Evolutionary conservation across 2,888 invertebrate species (phyloP).

Genomic region (Invenusta paracnida): DNA sequence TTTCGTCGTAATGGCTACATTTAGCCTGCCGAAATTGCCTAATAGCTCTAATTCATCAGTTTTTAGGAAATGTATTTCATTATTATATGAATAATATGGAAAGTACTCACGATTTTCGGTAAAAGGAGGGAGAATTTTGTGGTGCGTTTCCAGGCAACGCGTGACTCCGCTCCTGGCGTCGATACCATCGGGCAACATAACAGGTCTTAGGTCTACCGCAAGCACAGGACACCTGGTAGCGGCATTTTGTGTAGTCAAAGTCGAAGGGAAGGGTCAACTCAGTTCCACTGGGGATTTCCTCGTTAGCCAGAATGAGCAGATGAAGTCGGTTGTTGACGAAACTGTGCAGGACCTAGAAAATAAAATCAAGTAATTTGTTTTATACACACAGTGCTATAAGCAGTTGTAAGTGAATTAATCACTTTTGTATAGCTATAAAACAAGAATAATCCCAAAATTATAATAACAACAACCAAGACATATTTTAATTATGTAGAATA

Average conservation of each 20-base stretch:
- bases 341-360: background rate
- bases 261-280: slow-evolving; percentile 43
- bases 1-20: too few relatives aligned
- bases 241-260: slow-evolving; percentile 37
- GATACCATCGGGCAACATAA: background rate
- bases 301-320: slow-evolving; percentile 24
- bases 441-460: too few relatives aligned
- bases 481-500: too few relatives aligned
- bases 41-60: too few relatives aligned
- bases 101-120: slow-evolving; percentile 3
- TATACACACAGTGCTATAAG: too few relatives aligned
- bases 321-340: slow-evolving; percentile 28
- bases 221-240: slow-evolving; percentile 38
- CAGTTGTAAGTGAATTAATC: too few relatives aligned
- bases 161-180: background rate
- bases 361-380: too few relatives aligned
- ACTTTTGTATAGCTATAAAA: too few relatives aligned
- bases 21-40: too few relatives aligned
- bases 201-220: slow-evolving; percentile 2
- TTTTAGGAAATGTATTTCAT: too few relatives aligned
- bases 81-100: too few relatives aligned
- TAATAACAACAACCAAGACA: too few relatives aligned
- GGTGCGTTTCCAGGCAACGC: background rate
- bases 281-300: slow-evolving; percentile 15
- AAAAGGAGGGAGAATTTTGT: background rate